Base-by-base conservation (phyloP, 1,140 invertebrate genomes). In the Drosophila tani region DNA sequence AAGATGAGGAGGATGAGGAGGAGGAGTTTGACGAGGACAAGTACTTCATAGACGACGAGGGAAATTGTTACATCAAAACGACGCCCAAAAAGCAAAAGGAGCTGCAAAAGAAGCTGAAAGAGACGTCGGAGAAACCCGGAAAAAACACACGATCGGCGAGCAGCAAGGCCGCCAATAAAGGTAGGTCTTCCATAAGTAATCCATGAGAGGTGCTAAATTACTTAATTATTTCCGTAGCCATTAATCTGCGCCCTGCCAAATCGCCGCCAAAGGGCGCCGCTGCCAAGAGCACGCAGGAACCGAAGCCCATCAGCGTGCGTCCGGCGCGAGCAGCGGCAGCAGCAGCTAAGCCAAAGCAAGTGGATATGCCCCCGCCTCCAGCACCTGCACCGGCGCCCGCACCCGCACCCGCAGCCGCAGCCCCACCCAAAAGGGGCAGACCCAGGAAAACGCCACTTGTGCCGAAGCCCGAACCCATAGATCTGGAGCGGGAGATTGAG, bases 31-130 rank as follows among this genome's bases (percentile, higher is more conserved):
- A 90, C 35, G 92, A 93, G 21, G 91, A 91, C 43, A 91, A 93
- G 92, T 57, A 92, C 66, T 60, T 93, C 74, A 93, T 94, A 29
- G 94, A 95, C 56, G 94, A 94, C 70, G 88, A 94, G 56, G 94
- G 85, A 17, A 84, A 88, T 50, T 85, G 81, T 41, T 90, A 85
- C 38, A 80, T 90, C 41, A 83, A 90, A 51, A 79, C 85, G 7
- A 81, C 81, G 3, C 80, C 84, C 19, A 79, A 73, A 49, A 87
- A 76, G 17, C 68, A 75, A 6, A 56, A 68, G 15, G 74, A 81
- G 32, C 35, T 81, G 1, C 82, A 73, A 41, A 69, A 66, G 38
- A 84, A 87, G 51, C 49, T 70, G 0, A 70, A 78, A 14, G 57
- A 70, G 15, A 27, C 50, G 0, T 7, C 60, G 2, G 43, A 11